These are phyloP conservation scores for Diogma glabrata DNA, from an alignment of 2,888 invertebrate species.

Conservation along the genomic window DNA sequence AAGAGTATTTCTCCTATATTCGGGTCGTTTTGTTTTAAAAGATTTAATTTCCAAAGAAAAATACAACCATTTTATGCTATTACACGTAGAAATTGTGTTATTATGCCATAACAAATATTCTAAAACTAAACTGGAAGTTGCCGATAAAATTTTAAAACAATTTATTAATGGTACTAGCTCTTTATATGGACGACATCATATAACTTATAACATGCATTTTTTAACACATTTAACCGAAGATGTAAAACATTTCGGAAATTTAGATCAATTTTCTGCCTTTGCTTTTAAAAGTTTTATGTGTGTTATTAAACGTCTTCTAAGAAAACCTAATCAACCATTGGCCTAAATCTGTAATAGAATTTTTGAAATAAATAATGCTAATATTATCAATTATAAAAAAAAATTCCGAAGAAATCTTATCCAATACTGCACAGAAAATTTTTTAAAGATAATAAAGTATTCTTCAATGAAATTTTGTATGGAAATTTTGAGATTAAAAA, in stretches of 20 bases:
- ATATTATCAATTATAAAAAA: neutral
- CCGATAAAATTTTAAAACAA: constrained; percentile 17
- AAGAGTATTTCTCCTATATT: constrained; percentile 18
- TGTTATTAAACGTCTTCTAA: constrained; percentile 17
- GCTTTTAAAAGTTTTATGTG: constrained; percentile 19
- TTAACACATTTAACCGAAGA: constrained; percentile 20
- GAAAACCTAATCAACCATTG: constrained; percentile 17
- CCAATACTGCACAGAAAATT: neutral
- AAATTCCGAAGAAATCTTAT: neutral
- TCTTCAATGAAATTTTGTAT: neutral
- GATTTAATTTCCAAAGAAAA: constrained; percentile 14
- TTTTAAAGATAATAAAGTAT: neutral
- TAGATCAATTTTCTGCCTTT: constrained; percentile 21
- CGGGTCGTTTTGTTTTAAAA: constrained; percentile 20
- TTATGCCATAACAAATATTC: constrained; percentile 16
- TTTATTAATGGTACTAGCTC: constrained; percentile 18
- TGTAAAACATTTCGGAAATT: constrained; percentile 17
- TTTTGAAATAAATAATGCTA: constrained; percentile 7
- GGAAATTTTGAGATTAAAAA: constrained; percentile 1
- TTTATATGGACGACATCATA: constrained; percentile 19
- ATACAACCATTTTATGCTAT: constrained; percentile 19
- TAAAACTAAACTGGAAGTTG: constrained; percentile 9
- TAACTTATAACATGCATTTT: constrained; percentile 13
- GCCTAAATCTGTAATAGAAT: constrained; percentile 19
- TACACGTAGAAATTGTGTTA: constrained; percentile 19